phyloP scores from a whole-genome alignment of 2,113 vertebrate genomes.

The Pelecanoides urinatrix region DNA sequence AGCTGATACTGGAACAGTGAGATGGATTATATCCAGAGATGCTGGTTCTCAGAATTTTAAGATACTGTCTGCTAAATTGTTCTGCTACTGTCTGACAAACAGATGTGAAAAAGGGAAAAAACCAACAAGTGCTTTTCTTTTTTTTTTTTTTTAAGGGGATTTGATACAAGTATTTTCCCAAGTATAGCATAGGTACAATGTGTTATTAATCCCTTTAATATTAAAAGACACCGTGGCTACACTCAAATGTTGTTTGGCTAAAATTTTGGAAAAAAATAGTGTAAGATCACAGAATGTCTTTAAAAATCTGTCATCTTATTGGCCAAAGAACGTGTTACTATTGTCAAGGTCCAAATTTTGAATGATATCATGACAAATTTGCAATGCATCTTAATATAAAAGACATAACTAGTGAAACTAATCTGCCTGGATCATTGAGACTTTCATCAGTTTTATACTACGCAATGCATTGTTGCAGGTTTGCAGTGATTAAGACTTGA shows the following conservation, averaged over 20 bases:
- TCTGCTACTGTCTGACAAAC: background rate
- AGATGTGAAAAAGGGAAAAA: background rate
- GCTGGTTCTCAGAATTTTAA: background rate
- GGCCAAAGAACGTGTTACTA: fast-evolving
- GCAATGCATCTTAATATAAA: background rate
- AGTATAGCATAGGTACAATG: background rate
- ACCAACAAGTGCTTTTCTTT: background rate
- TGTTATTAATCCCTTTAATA: background rate
- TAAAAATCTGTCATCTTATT: background rate
- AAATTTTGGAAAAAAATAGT: background rate
- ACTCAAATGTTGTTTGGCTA: background rate
- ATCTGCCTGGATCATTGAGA: background rate
- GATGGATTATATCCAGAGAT: background rate
- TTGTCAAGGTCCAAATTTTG: background rate
- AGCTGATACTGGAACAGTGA: background rate
- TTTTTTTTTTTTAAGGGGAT: background rate
- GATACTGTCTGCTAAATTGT: background rate
- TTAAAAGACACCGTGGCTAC: background rate
- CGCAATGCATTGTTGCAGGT: background rate
- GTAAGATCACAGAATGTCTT: background rate
- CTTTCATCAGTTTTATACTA: background rate
- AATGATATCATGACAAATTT: background rate
- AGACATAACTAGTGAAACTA: background rate
- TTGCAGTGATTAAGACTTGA: background rate
- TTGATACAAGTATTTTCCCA: background rate